Evolutionary conservation across 1,140 invertebrate species (phyloP).

Genomic region (Stegodyphus dumicola): DNA sequence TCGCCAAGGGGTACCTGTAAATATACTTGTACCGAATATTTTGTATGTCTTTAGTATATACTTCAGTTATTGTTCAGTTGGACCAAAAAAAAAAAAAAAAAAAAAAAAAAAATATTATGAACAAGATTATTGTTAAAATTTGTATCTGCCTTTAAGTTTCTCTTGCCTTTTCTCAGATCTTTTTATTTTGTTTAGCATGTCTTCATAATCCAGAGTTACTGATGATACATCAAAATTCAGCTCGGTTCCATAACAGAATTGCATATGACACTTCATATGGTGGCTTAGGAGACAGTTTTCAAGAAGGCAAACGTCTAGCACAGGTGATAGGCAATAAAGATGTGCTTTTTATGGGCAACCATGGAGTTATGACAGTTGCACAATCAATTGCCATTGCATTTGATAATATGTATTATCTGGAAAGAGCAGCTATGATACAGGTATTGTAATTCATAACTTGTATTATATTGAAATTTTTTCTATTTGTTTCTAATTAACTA

Average conservation of each 20-base stretch:
- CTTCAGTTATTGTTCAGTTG: too few species aligned
- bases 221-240: slow-evolving; percentile 45
- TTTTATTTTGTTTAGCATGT: slow-evolving; percentile 14
- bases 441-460: not conserved
- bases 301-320: slow-evolving; percentile 30
- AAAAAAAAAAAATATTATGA: too few species aligned
- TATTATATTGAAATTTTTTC: not conserved
- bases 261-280: slow-evolving; percentile 32
- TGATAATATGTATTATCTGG: slow-evolving; percentile 55
- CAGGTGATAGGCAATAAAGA: slow-evolving; percentile 15
- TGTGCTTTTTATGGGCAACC: slow-evolving; percentile 36
- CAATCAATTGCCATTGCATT: slow-evolving; percentile 32
- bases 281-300: slow-evolving; percentile 10
- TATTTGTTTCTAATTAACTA: not conserved
- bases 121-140: not conserved
- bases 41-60: too few species aligned
- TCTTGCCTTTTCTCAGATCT: not conserved
- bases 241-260: slow-evolving; percentile 17
- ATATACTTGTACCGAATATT: too few species aligned
- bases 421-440: slow-evolving; percentile 46
- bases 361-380: slow-evolving; percentile 15
- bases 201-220: slow-evolving; percentile 18
- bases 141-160: not conserved
- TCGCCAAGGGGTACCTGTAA: too few species aligned
- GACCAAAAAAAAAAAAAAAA: too few species aligned